Conservation (phyloP, 2,113 vertebrate genomes). For the Eleginops maclovinus region DNA sequence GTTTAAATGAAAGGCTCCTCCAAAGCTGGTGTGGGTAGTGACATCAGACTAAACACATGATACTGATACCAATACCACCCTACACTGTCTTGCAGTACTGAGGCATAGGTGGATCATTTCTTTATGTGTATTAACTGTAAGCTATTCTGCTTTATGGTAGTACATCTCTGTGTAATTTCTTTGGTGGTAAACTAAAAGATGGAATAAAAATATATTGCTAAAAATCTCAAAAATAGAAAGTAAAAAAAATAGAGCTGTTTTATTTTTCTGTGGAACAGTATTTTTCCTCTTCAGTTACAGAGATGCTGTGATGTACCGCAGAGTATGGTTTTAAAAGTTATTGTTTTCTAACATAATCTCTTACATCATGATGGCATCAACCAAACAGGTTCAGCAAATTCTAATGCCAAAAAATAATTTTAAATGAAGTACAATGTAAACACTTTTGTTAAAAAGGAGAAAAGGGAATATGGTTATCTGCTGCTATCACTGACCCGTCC, state of each 20-base stretch:
- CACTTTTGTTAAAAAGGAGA: neutral
- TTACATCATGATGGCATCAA: neutral
- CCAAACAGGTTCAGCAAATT: neutral
- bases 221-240: neutral
- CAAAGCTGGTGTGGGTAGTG: slow-evolving; percentile 15
- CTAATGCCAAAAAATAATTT: too few species aligned
- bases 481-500: neutral
- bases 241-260: neutral
- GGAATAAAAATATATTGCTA: too few species aligned
- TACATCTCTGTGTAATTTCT: neutral
- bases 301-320: too few species aligned
- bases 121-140: slow-evolving; percentile 1
- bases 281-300: neutral
- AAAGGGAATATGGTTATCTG: neutral
- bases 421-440: neutral
- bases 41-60: slow-evolving; percentile 50
- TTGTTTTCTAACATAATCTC: neutral
- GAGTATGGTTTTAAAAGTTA: neutral
- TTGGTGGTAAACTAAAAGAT: neutral
- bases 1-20: slow-evolving; percentile 11
- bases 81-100: slow-evolving; percentile 7
- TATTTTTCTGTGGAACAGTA: neutral
- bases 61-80: slow-evolving; percentile 52
- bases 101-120: neutral
- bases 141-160: neutral